phyloP scores from a whole-genome alignment of 2,113 vertebrate genomes.

The Mobula birostris region DNA sequence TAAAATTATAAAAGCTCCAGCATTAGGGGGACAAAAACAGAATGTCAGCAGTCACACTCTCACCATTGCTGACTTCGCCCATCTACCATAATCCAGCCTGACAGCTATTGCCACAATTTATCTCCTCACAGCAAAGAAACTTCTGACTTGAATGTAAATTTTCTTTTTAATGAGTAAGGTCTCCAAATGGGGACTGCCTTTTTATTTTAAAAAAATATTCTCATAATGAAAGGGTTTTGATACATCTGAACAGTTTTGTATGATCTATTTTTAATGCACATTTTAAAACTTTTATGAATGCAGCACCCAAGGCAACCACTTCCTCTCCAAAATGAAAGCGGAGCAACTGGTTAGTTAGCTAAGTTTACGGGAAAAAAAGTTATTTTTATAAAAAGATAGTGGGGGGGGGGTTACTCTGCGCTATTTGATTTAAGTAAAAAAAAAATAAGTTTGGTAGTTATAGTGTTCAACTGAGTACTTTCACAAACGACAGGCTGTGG shows the following conservation, averaged over 20 bases:
- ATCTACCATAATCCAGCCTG: neutral
- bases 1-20: neutral
- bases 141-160: neutral
- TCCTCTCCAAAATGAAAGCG: slow-evolving; percentile 50
- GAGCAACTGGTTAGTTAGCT: slow-evolving; percentile 38
- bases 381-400: neutral
- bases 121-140: neutral
- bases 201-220: neutral
- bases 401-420: neutral
- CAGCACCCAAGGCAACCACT: slow-evolving; percentile 52
- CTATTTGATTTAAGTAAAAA: neutral
- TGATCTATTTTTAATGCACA: slow-evolving; percentile 17
- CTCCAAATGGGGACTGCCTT: neutral
- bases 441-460: neutral
- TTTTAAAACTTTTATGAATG: slow-evolving; percentile 44
- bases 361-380: slow-evolving; percentile 54
- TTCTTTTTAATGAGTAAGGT: too few species aligned
- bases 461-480: too few species aligned
- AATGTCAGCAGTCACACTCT: neutral
- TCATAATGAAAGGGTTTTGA: neutral
- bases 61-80: neutral
- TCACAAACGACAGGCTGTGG: too few species aligned
- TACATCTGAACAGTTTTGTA: neutral
- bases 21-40: neutral
- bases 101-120: neutral